Evolutionary conservation across 2,888 invertebrate species (phyloP).

Genomic region (Lysandra bellargus): DNA sequence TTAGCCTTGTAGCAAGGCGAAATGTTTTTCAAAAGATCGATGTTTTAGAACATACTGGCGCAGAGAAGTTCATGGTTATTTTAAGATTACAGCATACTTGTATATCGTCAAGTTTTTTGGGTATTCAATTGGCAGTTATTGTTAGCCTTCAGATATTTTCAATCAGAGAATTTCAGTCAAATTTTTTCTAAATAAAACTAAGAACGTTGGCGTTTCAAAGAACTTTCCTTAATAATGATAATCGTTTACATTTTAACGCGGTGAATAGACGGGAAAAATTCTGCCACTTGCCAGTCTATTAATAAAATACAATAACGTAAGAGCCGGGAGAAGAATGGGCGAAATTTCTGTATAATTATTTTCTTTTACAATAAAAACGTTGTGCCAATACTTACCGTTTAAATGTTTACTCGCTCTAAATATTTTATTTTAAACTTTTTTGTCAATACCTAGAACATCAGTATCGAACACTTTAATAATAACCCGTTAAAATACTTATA

Average conservation of each 20-base stretch:
- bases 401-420: not conserved
- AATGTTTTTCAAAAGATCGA: too few species aligned
- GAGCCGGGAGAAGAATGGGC: not conserved
- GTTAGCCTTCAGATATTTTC: not conserved
- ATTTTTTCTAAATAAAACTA: too few species aligned
- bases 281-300: slow-evolving; percentile 2
- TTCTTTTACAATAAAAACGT: slow-evolving; percentile 3
- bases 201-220: not conserved
- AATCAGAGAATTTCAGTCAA: not conserved
- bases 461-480: too few species aligned
- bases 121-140: too few species aligned
- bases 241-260: not conserved
- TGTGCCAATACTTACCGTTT: not conserved
- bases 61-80: not conserved
- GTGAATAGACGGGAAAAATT: not conserved
- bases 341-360: not conserved
- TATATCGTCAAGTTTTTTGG: too few species aligned
- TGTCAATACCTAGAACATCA: too few species aligned
- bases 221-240: not conserved
- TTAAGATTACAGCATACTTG: too few species aligned
- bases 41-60: not conserved
- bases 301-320: slow-evolving; percentile 13
- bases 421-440: not conserved
- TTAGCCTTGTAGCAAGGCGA: too few species aligned
- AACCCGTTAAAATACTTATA: too few species aligned